These are phyloP conservation scores for Panagrolaimus sp. DNA, from an alignment of 1,140 invertebrate genomes.

Conservation along the genomic window DNA sequence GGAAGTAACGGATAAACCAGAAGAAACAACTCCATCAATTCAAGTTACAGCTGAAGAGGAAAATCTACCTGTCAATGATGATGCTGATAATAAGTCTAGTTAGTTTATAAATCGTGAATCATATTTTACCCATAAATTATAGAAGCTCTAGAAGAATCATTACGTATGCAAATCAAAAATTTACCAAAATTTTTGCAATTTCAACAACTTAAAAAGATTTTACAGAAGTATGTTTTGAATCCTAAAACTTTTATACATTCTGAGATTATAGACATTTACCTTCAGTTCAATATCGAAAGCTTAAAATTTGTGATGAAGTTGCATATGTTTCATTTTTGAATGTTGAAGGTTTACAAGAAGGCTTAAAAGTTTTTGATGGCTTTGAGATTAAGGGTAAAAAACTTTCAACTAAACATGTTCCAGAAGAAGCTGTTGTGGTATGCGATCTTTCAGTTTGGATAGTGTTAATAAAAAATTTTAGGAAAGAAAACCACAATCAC, in stretches of 20 bases:
- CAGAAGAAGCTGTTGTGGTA: constrained; percentile 15
- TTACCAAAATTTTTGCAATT: constrained; percentile 22
- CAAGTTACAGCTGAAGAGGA: no score
- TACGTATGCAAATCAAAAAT: constrained; percentile 28
- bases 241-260: constrained; percentile 1
- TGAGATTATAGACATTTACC: not conserved
- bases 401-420: constrained; percentile 24
- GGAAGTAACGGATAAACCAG: no score
- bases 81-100: no score
- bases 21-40: no score
- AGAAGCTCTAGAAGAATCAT: not conserved
- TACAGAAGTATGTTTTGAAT: constrained; percentile 20
- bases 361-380: not conserved
- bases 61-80: no score
- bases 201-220: constrained; percentile 24
- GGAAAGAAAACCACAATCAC: not conserved
- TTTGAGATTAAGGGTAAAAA: not conserved
- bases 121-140: no score
- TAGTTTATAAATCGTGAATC: no score
- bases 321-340: not conserved
- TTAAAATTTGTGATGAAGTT: not conserved
- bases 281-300: not conserved
- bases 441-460: no score
- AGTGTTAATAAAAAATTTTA: no score
- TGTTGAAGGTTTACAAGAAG: not conserved